Evolutionary conservation across 2,797 vertebrate genomes (phyloP).

Genomic region (Melopsittacus undulatus): DNA sequence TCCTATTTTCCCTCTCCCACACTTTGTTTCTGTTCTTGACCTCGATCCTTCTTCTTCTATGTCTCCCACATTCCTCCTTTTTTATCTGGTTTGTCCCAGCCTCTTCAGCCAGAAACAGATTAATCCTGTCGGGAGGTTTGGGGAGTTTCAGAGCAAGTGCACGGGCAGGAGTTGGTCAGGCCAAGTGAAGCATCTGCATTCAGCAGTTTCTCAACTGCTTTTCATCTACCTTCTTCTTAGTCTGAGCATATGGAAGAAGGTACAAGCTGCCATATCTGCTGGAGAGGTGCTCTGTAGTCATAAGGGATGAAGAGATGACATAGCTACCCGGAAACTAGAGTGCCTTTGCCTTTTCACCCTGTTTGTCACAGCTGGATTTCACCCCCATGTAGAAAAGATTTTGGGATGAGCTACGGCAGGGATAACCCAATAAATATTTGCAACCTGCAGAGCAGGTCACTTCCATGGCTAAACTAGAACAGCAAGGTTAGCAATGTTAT

Average conservation of each 20-base stretch:
- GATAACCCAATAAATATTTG: neutral
- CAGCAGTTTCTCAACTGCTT: neutral
- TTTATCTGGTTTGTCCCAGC: neutral
- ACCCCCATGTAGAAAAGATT: neutral
- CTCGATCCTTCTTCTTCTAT: neutral
- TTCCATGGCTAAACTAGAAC: neutral
- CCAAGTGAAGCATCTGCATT: neutral
- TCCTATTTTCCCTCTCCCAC: neutral
- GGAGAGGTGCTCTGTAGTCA: neutral
- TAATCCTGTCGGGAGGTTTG: neutral
- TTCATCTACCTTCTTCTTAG: neutral
- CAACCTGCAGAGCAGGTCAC: neutral
- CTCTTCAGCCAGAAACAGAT: neutral
- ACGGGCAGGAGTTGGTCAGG: neutral
- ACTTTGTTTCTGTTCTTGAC: neutral
- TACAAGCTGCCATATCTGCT: neutral
- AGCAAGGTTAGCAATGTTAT: neutral
- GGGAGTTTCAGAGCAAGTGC: constrained; percentile 3
- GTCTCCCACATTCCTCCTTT: neutral
- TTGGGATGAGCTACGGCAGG: neutral
- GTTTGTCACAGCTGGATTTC: neutral
- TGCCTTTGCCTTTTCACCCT: neutral
- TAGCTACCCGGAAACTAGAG: neutral
- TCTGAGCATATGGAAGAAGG: neutral
- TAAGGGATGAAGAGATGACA: neutral